Conservation (phyloP, 1,140 invertebrate species). For the Homalodisca vitripennis region DNA sequence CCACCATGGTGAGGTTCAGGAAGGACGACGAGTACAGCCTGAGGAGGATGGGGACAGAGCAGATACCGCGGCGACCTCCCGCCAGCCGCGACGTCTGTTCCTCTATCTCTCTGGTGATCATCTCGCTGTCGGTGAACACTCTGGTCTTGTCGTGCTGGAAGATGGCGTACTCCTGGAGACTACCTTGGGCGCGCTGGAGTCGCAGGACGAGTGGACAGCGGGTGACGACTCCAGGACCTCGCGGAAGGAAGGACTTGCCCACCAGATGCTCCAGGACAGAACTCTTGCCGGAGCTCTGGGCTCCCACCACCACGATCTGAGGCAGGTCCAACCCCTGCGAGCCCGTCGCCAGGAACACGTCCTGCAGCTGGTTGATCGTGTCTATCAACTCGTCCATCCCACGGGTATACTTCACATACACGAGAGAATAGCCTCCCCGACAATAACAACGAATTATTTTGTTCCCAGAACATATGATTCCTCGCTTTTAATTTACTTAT, state of each 20-base stretch:
- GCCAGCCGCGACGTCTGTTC: constrained; percentile 68
- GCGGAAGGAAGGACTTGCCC: constrained; percentile 39
- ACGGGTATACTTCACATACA: background rate
- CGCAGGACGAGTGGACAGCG: constrained; percentile 38
- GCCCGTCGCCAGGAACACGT: constrained; percentile 31
- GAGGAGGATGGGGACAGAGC: constrained; percentile 67
- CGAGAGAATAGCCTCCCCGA: no score
- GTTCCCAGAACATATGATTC: no score
- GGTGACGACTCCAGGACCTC: constrained; percentile 38
- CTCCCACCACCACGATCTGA: constrained; percentile 40
- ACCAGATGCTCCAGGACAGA: constrained; percentile 42
- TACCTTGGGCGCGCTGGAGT: background rate
- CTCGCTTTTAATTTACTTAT: no score
- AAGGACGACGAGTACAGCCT: constrained; percentile 66
- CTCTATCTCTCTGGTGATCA: constrained; percentile 71
- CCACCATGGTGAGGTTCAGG: constrained; percentile 62
- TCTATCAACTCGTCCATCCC: constrained; percentile 36
- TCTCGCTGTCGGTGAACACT: constrained; percentile 65
- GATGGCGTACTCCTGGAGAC: constrained; percentile 63
- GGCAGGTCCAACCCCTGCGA: constrained; percentile 34
- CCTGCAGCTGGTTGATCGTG: constrained; percentile 39
- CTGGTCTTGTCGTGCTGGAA: constrained; percentile 69
- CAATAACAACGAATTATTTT: no score
- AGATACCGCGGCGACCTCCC: constrained; percentile 70
- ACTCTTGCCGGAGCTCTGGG: constrained; percentile 50